A percentile compares a stretch with the other conserved stretches of the same genome.
Evolutionary conservation across 2,888 invertebrate species (phyloP).

Genomic region (Asteroscopus sphinx): DNA sequence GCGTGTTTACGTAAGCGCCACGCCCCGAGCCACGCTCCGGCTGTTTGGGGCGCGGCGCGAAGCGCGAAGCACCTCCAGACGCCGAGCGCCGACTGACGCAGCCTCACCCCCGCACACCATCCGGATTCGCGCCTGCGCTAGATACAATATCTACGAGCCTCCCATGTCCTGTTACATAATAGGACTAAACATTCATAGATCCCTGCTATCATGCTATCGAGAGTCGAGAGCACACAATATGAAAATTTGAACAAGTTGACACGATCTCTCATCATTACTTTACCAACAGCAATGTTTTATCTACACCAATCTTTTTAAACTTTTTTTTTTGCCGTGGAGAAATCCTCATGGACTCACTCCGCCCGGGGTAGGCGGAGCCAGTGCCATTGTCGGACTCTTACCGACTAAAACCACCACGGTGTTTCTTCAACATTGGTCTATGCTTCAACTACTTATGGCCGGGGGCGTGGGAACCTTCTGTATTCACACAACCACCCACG

Average conservation of each 20-base stretch:
- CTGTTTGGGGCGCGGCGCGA: slow-evolving; percentile 88
- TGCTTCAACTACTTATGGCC: too few species aligned
- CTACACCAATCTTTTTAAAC: too few species aligned
- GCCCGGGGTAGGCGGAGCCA: too few species aligned
- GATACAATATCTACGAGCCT: slow-evolving; percentile 74
- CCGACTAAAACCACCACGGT: too few species aligned
- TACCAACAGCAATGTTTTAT: too few species aligned
- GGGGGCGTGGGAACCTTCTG: too few species aligned
- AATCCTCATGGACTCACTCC: too few species aligned
- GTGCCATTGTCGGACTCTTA: too few species aligned
- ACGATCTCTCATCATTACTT: slow-evolving; percentile 37
- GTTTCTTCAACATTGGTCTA: too few species aligned
- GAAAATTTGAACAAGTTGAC: slow-evolving; percentile 1
- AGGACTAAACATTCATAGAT: slow-evolving; percentile 73
- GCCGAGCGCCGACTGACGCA: slow-evolving; percentile 88
- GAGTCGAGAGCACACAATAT: slow-evolving; percentile 24
- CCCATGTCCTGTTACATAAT: slow-evolving; percentile 83
- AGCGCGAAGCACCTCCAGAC: slow-evolving; percentile 86
- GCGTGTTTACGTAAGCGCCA: slow-evolving; percentile 90
- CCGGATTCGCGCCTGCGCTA: slow-evolving; percentile 79
- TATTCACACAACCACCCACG: too few species aligned
- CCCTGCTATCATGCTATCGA: slow-evolving; percentile 49
- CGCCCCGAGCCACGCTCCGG: slow-evolving; percentile 89
- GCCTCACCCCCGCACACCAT: slow-evolving; percentile 71
- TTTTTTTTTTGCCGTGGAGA: too few species aligned